Conservation (phyloP, 1,140 invertebrate genomes). For the Ceratosolen solmsi region DNA sequence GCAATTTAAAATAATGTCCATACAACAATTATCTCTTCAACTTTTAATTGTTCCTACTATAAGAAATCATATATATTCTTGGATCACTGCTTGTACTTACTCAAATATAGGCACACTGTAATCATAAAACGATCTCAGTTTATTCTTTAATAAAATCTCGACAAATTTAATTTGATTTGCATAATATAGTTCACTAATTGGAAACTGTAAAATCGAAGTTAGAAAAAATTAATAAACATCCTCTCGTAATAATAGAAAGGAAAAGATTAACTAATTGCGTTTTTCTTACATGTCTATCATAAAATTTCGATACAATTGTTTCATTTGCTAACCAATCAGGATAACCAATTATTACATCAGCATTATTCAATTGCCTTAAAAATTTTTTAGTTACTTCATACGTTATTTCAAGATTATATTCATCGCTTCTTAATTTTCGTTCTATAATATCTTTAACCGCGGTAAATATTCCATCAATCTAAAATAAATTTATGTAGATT, state of each 20-base stretch:
- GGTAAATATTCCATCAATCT: conserved; percentile 24
- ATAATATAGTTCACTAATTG: conserved; percentile 8
- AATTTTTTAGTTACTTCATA: conserved; percentile 25
- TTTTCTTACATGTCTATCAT: conserved; percentile 12
- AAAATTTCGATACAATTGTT: conserved; percentile 20
- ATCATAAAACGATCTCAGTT: conserved; percentile 11
- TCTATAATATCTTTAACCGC: background rate
- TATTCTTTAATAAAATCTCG: background rate
- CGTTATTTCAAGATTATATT: background rate
- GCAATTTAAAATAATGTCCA: no score
- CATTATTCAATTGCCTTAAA: background rate
- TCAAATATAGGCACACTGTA: conserved; percentile 20
- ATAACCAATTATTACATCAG: conserved; percentile 26
- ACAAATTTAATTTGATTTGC: conserved; percentile 27
- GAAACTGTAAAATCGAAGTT: conserved; percentile 6
- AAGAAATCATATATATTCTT: background rate
- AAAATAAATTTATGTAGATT: background rate
- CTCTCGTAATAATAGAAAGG: background rate
- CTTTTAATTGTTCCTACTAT: no score
- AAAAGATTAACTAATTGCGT: background rate
- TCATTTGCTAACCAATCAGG: conserved; percentile 38
- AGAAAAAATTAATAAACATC: background rate
- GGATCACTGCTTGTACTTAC: conserved; percentile 15
- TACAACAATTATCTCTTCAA: no score
- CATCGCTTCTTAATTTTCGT: background rate